These are phyloP conservation scores for Drosophila asahinai DNA, from an alignment of 1,140 invertebrate species.

Conservation along the genomic window DNA sequence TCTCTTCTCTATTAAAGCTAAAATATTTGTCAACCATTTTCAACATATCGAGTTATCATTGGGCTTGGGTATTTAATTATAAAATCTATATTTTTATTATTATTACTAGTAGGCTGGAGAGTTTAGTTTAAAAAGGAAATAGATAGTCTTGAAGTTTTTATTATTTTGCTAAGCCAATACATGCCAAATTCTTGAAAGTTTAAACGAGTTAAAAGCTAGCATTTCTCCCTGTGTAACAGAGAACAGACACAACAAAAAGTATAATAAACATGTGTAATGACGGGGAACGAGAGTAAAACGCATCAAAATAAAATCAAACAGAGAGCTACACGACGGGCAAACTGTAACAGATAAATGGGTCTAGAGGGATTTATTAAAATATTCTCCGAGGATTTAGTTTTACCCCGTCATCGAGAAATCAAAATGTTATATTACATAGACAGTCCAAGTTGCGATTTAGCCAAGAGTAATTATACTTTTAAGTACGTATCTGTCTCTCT, in stretches of 20 bases:
- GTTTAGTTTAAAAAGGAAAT: too few relatives aligned
- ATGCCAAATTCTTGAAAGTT: too few relatives aligned
- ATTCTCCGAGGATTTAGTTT: slow-evolving; percentile 18
- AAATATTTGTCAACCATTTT: too few relatives aligned
- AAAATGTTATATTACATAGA: slow-evolving; percentile 3
- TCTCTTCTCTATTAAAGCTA: too few relatives aligned
- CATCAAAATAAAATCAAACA: slow-evolving; percentile 22
- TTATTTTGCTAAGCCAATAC: too few relatives aligned
- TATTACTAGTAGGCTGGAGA: too few relatives aligned
- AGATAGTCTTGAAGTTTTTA: too few relatives aligned
- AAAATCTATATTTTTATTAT: too few relatives aligned
- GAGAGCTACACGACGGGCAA: slow-evolving; percentile 5
- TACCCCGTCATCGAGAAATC: background rate
- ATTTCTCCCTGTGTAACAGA: slow-evolving; percentile 5
- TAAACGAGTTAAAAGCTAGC: background rate
- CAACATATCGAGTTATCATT: too few relatives aligned
- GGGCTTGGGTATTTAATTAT: too few relatives aligned
- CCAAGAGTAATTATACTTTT: slow-evolving; percentile 47
- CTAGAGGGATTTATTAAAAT: slow-evolving; percentile 16
- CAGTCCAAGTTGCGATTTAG: slow-evolving; percentile 34
- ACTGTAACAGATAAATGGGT: slow-evolving; percentile 14
- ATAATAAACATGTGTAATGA: slow-evolving; percentile 66
- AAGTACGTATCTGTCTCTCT: background rate
- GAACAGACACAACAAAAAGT: slow-evolving; percentile 20
- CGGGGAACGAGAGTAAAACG: slow-evolving; percentile 27